A percentile compares a stretch with the other conserved stretches of the same genome.
Conservation (phyloP, 2,113 vertebrate genomes). For the Apodemus speciosus region DNA sequence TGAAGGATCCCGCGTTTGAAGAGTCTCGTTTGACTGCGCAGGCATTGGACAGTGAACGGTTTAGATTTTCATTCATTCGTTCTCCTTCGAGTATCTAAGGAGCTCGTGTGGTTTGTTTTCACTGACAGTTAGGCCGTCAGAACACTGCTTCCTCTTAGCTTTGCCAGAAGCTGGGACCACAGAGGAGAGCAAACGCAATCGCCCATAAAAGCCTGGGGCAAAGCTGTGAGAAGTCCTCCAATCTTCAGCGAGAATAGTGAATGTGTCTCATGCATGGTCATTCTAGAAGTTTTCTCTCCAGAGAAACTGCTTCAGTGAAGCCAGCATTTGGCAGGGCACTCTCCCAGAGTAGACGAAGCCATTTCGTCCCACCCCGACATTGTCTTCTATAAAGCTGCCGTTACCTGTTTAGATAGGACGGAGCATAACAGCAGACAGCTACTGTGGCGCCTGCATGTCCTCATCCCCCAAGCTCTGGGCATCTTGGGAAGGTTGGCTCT, state of each 20-base stretch:
- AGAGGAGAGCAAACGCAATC: conserved; percentile 5
- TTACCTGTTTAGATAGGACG: conserved; percentile 48
- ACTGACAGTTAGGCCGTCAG: background rate
- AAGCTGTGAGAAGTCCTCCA: background rate
- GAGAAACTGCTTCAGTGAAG: background rate
- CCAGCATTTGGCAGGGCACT: background rate
- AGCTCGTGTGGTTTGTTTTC: background rate
- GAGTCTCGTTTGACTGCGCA: conserved; percentile 7
- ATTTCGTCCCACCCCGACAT: conserved; percentile 16
- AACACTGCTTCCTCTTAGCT: conserved; percentile 24
- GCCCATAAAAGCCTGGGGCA: background rate
- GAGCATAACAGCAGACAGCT: conserved; percentile 17
- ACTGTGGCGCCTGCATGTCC: no score
- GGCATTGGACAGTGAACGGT: background rate
- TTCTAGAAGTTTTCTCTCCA: conserved; percentile 24
- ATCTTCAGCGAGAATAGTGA: background rate
- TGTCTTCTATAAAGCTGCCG: conserved; percentile 33
- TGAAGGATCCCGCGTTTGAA: background rate
- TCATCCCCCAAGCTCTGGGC: background rate
- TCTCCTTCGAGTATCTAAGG: conserved; percentile 23
- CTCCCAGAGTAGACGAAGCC: background rate
- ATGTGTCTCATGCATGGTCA: background rate
- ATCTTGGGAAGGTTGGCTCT: background rate
- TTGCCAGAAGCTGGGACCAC: conserved; percentile 33
- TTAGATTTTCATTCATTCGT: background rate